Conservation (phyloP, 2,797 vertebrate species). For the Capromys pilorides region DNA sequence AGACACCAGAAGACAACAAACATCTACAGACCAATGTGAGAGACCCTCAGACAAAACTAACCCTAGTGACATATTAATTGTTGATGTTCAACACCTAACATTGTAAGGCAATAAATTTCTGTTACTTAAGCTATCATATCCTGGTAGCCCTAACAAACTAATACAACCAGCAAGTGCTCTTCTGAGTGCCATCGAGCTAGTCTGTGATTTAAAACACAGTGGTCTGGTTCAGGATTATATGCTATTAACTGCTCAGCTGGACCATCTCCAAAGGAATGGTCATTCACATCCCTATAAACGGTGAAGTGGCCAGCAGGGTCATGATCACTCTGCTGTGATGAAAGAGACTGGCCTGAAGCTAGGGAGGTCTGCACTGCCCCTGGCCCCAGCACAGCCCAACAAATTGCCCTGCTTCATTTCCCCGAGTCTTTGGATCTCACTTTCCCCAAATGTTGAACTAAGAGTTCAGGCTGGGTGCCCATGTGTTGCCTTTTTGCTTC, state of each 20-base stretch:
- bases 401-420: background rate
- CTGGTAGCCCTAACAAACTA: background rate
- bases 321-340: background rate
- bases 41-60: conserved; percentile 1
- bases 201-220: background rate
- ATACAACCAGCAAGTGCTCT: background rate
- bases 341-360: background rate
- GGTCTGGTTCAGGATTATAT: background rate
- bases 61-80: background rate
- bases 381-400: background rate
- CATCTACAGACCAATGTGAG: background rate
- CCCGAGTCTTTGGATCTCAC: background rate
- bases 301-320: background rate
- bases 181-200: background rate
- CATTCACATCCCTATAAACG: background rate
- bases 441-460: background rate
- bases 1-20: background rate
- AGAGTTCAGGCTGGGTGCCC: background rate
- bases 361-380: background rate
- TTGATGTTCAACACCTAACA: background rate
- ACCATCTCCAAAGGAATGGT: background rate
- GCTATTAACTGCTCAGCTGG: background rate
- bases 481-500: background rate
- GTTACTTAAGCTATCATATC: background rate
- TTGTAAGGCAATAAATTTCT: background rate